These are phyloP conservation scores for Melipona quadrifasciata DNA, from an alignment of 1,140 invertebrate genomes.

Conservation along the genomic window DNA sequence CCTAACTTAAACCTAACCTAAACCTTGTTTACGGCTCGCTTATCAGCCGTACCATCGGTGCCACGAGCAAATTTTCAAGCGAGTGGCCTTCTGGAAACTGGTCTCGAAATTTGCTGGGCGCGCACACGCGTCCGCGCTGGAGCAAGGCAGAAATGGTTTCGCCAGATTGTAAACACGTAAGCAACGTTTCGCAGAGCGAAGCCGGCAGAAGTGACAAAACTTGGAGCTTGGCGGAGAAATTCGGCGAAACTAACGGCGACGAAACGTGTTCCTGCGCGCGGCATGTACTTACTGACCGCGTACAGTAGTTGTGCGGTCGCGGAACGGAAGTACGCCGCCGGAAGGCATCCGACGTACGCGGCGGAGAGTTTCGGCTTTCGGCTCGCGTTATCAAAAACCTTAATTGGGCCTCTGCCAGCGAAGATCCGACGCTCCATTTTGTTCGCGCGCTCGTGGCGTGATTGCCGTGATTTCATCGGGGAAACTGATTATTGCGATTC, in stretches of 20 bases:
- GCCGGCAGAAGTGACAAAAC: conserved; percentile 25
- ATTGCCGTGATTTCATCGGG: conserved; percentile 7
- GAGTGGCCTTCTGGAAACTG: no score
- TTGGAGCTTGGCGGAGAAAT: conserved; percentile 41
- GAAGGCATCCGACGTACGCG: conserved; percentile 45
- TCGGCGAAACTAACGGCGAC: conserved; percentile 33
- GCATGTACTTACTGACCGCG: conserved; percentile 38
- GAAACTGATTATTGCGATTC: conserved; percentile 22
- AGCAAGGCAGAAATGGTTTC: no score
- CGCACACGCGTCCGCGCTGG: no score
- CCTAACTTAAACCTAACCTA: no score
- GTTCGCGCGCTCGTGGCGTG: not conserved
- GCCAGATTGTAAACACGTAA: conserved; percentile 9
- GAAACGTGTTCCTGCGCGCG: conserved; percentile 2
- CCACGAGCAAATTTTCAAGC: not conserved
- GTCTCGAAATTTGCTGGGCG: not conserved
- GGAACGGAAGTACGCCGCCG: conserved; percentile 25
- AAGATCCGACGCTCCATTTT: conserved; percentile 46
- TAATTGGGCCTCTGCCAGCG: conserved; percentile 64
- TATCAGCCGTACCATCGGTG: no score
- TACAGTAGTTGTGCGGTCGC: conserved; percentile 49
- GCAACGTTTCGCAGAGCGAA: not conserved
- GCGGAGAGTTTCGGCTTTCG: conserved; percentile 47
- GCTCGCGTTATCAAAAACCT: conserved; percentile 63
- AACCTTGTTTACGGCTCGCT: no score